Conservation (phyloP, 2,113 vertebrate genomes). For the Tympanuchus pallidicinctus region DNA sequence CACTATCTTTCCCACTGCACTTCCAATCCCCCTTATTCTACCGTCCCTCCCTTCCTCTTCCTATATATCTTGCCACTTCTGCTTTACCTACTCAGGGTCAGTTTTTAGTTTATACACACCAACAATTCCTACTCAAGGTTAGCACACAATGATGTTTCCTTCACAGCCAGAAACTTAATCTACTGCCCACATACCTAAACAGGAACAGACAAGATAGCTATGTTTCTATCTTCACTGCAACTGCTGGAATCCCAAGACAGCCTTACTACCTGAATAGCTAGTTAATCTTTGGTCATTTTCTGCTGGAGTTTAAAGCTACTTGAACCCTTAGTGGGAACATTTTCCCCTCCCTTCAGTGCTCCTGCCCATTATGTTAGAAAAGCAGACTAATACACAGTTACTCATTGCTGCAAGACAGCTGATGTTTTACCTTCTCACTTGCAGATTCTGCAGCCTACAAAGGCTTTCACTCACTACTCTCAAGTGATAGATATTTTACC, state of each 20-base stretch:
- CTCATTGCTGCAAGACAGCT: not conserved
- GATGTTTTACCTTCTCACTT: not conserved
- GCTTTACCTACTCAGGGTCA: not conserved
- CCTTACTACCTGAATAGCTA: not conserved
- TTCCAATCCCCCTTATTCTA: not conserved
- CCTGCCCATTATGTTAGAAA: not conserved
- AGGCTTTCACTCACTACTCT: not conserved
- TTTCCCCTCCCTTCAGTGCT: not conserved
- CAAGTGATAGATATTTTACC: not conserved
- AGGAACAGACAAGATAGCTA: not conserved
- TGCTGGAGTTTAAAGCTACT: not conserved
- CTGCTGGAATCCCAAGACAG: not conserved
- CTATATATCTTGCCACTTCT: not conserved
- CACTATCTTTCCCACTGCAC: not conserved
- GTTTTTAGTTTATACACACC: not conserved
- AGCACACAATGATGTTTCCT: not conserved
- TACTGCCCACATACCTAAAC: slow-evolving; percentile 1
- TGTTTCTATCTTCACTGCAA: not conserved
- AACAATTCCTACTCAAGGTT: not conserved
- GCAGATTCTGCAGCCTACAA: not conserved
- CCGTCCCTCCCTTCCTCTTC: slow-evolving; percentile 16
- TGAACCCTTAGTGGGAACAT: not conserved
- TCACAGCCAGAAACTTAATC: not conserved
- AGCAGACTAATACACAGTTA: not conserved
- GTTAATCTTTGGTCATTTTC: not conserved